Percentiles rank a stretch among this genome's conserved stretches.
Conservation (phyloP, 2,113 vertebrate genomes). For the Gallinago paraguaiae region DNA sequence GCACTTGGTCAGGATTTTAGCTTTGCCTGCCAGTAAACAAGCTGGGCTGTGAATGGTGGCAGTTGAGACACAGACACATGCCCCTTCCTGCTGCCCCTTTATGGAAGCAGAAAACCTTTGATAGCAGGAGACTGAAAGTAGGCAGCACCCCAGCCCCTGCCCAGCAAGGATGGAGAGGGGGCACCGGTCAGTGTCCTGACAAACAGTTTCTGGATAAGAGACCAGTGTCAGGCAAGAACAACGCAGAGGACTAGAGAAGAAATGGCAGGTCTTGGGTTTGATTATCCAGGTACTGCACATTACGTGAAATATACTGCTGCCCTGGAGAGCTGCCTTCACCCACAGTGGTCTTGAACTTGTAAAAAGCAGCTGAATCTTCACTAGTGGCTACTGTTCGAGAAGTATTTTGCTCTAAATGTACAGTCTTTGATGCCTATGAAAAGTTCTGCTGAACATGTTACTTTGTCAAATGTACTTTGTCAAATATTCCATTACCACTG, state of each 20-base stretch:
- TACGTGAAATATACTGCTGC: not conserved
- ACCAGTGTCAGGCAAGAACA: not conserved
- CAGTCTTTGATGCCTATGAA: not conserved
- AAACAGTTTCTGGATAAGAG: not conserved
- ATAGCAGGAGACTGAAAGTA: not conserved
- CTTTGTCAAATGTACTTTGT: not conserved
- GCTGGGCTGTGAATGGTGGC: not conserved
- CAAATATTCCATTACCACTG: not conserved
- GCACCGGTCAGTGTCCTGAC: rapidly evolving
- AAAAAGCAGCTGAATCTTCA: not conserved
- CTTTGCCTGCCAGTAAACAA: not conserved
- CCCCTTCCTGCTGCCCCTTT: not conserved
- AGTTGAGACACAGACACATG: not conserved
- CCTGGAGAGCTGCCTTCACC: not conserved
- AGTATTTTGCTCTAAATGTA: not conserved
- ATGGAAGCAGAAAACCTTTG: not conserved
- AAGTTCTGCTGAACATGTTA: not conserved
- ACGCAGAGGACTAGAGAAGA: not conserved
- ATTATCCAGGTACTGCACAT: not conserved
- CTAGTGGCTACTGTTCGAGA: not conserved
- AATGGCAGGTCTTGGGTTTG: not conserved
- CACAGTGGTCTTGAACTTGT: not conserved
- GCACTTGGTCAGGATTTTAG: not conserved
- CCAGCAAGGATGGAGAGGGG: not conserved
- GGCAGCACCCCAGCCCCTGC: not conserved